These are phyloP conservation scores for Cecropterus lyciades DNA, from an alignment of 1,140 invertebrate genomes.

Conservation along the genomic window DNA sequence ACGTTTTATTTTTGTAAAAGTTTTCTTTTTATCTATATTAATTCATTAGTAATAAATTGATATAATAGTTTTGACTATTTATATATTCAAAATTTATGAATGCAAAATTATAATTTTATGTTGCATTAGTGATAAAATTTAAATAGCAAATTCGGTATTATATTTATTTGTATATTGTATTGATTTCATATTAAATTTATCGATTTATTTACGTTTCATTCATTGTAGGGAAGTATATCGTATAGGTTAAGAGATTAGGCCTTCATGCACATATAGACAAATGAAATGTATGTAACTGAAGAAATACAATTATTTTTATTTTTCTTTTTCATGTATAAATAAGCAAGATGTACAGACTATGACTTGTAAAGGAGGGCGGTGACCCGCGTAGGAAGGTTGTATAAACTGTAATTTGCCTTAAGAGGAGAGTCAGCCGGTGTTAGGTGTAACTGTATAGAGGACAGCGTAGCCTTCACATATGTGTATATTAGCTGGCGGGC, in stretches of 20 bases:
- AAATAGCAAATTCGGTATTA: conserved; percentile 30
- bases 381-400: conserved; percentile 16
- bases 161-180: conserved; percentile 35
- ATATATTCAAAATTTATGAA: background rate
- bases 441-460: conserved; percentile 24
- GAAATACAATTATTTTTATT: background rate
- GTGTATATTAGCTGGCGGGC: conserved; percentile 61
- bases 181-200: conserved; percentile 3
- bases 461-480: conserved; percentile 36
- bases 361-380: conserved; percentile 1
- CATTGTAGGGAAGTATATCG: too few species aligned
- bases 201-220: background rate
- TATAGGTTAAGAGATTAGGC: too few species aligned
- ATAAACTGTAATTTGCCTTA: conserved; percentile 35
- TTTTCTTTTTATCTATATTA: background rate
- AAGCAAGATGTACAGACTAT: conserved; percentile 18
- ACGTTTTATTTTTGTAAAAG: conserved; percentile 16
- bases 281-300: too few species aligned
- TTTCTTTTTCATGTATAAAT: conserved; percentile 27
- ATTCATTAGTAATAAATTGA: too few species aligned
- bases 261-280: too few species aligned
- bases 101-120: conserved; percentile 7
- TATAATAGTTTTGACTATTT: too few species aligned
- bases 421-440: background rate
- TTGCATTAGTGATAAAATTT: conserved; percentile 10